These are phyloP conservation scores for Drosophila helvetica DNA, from an alignment of 2,888 invertebrate species.

Conservation along the genomic window DNA sequence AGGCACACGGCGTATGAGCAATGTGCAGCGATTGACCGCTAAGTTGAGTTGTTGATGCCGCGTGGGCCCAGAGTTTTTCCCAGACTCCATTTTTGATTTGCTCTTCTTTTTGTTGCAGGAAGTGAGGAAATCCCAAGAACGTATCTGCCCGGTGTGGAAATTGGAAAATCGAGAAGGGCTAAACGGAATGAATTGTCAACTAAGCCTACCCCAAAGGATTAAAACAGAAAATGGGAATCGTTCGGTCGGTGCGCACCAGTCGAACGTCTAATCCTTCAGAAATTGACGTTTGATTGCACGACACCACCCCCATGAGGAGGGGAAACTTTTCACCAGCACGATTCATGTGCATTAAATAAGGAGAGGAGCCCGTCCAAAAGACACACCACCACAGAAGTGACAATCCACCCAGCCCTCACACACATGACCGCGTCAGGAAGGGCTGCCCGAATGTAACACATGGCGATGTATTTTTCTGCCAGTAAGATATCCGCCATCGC, in stretches of 20 bases:
- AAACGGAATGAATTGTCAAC: slow-evolving; percentile 6
- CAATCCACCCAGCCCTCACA: not conserved
- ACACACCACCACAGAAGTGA: no score
- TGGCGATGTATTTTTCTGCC: slow-evolving; percentile 85
- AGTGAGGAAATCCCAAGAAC: no score
- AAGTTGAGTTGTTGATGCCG: slow-evolving; percentile 59
- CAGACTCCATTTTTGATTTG: not conserved
- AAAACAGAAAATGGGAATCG: no score
- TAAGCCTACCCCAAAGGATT: no score
- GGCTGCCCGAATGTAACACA: slow-evolving; percentile 83
- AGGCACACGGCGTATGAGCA: slow-evolving; percentile 60
- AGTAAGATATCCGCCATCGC: slow-evolving; percentile 84
- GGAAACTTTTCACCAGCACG: slow-evolving; percentile 34
- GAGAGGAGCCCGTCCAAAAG: no score
- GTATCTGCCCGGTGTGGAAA: no score
- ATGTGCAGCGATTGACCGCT: slow-evolving; percentile 57
- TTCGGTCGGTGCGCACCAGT: no score
- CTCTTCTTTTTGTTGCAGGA: not conserved
- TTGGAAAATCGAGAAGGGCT: slow-evolving; percentile 10
- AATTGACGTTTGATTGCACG: no score
- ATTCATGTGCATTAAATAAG: slow-evolving; percentile 23
- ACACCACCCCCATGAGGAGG: slow-evolving; percentile 5
- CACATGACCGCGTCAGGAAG: slow-evolving; percentile 70
- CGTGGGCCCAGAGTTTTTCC: slow-evolving; percentile 35
- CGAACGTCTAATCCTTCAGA: no score